phyloP scores from a whole-genome alignment of 2,113 vertebrate species.

The Bufo bufo region DNA sequence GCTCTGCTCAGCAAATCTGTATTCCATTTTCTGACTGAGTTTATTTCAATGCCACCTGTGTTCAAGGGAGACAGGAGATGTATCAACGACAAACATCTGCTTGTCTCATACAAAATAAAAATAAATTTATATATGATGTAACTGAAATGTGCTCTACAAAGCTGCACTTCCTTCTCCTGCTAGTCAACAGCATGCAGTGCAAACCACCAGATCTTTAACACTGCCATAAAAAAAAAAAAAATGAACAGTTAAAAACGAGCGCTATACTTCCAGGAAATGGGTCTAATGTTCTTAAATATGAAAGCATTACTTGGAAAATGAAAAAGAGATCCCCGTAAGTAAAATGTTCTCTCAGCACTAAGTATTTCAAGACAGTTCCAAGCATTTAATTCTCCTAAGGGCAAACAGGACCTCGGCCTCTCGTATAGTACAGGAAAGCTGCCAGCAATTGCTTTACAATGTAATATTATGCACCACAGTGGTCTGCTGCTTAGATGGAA shows the following conservation, averaged over 20 bases:
- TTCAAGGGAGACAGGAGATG: too few species aligned
- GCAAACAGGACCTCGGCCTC: constrained; percentile 8
- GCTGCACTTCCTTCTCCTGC: not conserved
- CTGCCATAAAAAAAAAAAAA: not conserved
- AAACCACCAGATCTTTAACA: not conserved
- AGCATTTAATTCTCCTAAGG: constrained; percentile 26
- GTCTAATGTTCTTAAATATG: constrained; percentile 17
- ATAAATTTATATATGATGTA: not conserved
- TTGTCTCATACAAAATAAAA: not conserved
- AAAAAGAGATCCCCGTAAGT: constrained; percentile 14
- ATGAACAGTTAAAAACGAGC: not conserved
- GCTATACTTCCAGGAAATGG: constrained; percentile 41
- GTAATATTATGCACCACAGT: not conserved
- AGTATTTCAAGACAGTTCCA: constrained; percentile 39
- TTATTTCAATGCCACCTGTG: too few species aligned
- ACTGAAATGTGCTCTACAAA: not conserved
- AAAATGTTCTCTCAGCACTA: constrained; percentile 43
- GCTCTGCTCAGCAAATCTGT: too few species aligned
- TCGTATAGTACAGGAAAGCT: constrained; percentile 11
- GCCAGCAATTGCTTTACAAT: constrained; percentile 2
- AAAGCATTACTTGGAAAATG: constrained; percentile 33
- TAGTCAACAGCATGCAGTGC: too few species aligned
- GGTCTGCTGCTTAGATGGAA: too few species aligned
- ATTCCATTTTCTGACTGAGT: too few species aligned
- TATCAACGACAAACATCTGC: not conserved